Conservation (phyloP, 37 sponge, comb jelly and placozoan genomes). For the Oopsacas minuta region DNA sequence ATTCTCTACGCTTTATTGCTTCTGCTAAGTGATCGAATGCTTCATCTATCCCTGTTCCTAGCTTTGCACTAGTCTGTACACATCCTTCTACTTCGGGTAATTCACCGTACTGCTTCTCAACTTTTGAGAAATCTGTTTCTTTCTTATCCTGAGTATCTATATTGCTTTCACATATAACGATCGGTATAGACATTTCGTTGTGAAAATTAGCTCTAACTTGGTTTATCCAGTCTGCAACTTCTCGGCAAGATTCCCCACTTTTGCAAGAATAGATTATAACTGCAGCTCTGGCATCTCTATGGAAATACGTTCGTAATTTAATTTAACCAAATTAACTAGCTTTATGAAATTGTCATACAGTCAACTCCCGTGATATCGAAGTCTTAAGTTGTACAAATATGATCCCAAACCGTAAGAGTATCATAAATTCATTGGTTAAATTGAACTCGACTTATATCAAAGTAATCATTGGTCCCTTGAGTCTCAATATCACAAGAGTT, state of each 20-base stretch:
- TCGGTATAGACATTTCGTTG: background rate
- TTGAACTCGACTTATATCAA: too few species aligned
- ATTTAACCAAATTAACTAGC: too few species aligned
- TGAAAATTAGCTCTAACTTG: background rate
- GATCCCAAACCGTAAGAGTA: too few species aligned
- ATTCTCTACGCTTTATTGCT: background rate
- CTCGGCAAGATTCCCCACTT: background rate
- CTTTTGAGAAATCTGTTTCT: background rate
- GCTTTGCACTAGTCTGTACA: background rate
- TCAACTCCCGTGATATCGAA: too few species aligned
- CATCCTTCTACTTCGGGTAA: background rate
- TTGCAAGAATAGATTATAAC: background rate
- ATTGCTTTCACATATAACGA: background rate
- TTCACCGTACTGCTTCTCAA: background rate
- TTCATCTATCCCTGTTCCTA: background rate
- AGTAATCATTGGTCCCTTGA: too few species aligned
- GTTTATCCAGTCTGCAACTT: background rate
- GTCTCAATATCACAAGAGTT: too few species aligned
- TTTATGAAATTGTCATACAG: too few species aligned
- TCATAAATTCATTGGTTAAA: too few species aligned
- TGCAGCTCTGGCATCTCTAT: background rate
- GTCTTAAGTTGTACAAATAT: too few species aligned
- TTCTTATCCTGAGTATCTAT: background rate
- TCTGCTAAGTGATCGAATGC: background rate
- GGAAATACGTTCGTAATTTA: too few species aligned